Percentiles rank a stretch among this genome's conserved stretches.
These are phyloP conservation scores for Eurytoma californica DNA, from an alignment of 2,888 invertebrate species.

Conservation along the genomic window DNA sequence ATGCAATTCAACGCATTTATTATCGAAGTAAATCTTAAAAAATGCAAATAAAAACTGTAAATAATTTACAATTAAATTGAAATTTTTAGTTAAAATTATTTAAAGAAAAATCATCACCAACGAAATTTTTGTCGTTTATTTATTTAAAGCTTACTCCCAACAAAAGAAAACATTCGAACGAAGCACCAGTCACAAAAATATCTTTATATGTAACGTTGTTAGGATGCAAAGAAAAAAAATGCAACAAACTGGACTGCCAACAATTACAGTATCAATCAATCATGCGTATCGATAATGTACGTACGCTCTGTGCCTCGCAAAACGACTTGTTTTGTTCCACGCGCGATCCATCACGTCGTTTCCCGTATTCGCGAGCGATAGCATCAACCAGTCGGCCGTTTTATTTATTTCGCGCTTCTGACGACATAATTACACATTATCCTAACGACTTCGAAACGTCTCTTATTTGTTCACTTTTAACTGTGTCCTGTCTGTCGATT, in stretches of 20 bases:
- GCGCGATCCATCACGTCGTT: background rate
- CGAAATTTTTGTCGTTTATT: background rate
- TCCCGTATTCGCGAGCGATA: no score
- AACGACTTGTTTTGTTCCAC: background rate
- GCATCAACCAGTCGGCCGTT: no score
- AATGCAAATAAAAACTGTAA: no score
- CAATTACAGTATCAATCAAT: background rate
- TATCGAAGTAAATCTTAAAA: no score
- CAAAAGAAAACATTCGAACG: conserved; percentile 1
- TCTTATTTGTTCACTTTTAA: no score
- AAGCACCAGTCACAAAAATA: background rate
- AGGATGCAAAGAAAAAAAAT: background rate
- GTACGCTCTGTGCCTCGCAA: background rate
- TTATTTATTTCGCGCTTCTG: background rate
- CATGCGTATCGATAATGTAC: background rate
- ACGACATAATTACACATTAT: background rate
- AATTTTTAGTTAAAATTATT: no score
- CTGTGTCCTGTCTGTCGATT: no score
- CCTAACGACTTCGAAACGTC: no score
- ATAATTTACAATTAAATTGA: no score
- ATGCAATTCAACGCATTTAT: no score
- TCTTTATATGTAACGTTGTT: background rate
- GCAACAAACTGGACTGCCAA: conserved; percentile 15
- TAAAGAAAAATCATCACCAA: conserved; percentile 30
- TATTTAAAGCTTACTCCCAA: conserved; percentile 13